A percentile compares a stretch with the other conserved stretches of the same genome.
Evolutionary conservation across 2,113 vertebrate species (phyloP).

Genomic region (Grus americana): DNA sequence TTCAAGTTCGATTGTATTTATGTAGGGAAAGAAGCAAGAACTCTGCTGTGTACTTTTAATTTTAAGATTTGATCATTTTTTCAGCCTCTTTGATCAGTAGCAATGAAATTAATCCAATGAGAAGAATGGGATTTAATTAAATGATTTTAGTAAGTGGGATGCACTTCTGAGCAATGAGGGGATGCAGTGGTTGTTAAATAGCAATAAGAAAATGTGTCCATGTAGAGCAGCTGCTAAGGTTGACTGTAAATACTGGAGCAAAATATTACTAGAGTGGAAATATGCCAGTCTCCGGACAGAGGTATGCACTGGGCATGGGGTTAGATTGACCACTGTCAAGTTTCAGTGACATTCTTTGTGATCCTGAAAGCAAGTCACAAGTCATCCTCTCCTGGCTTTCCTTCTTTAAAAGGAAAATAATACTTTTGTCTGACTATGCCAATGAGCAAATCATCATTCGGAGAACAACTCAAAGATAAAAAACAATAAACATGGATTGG

Average conservation of each 20-base stretch:
- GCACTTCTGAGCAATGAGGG: not conserved
- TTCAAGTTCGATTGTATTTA: not conserved
- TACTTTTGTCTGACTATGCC: not conserved
- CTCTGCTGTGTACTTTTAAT: not conserved
- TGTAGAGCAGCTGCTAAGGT: not conserved
- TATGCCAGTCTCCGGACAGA: not conserved
- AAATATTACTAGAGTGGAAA: not conserved
- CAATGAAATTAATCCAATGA: constrained; percentile 5
- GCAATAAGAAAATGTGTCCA: not conserved
- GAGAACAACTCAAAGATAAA: not conserved
- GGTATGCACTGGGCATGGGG: not conserved
- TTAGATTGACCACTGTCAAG: not conserved
- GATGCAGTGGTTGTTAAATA: not conserved
- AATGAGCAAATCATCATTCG: not conserved
- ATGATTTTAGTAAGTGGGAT: not conserved
- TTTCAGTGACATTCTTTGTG: not conserved
- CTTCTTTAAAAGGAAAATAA: not conserved
- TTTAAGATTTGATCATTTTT: not conserved
- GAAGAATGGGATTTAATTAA: constrained; percentile 26
- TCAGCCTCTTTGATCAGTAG: not conserved
- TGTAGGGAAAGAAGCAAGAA: not conserved
- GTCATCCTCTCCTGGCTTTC: not conserved
- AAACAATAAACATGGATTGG: not conserved
- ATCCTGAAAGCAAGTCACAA: not conserved
- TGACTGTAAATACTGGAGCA: not conserved